Base-by-base conservation (phyloP, 2,888 invertebrate species). In the Lampropteryx suffumata region DNA sequence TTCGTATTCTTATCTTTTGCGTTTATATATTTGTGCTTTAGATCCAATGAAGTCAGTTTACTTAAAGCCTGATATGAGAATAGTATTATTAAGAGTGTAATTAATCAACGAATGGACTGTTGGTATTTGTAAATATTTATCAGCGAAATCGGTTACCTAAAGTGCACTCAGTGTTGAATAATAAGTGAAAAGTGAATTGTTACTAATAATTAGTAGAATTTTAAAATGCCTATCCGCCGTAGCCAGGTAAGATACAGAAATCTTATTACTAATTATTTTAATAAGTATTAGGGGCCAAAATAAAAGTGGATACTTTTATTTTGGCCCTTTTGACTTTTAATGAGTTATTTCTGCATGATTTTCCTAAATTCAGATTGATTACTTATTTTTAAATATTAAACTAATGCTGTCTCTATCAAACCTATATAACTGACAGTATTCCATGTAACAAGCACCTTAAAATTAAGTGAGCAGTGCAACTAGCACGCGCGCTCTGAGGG, bases 11-110 rank as follows among this genome's bases (percentile, higher is more conserved):
- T 86, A 90, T 89, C 90, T 66, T 73, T 62, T 45, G 50, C 57
- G 79, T 85, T 88, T 89, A 89, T 82, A 90, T 89, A 84, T 85
- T 84, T 85, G 84, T 82, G 88, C 81, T 81, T 80, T 79, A 70
- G 81, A 79, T 77, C 73, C 73, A 79, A 73, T 78, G 72, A 77
- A 88, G 84, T 84, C 88, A 89, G 89, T 90, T 82, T 76, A 82
- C 79, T 77, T 72, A 64, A 65, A 78, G 80, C 83, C 64, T 72
- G 73, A 74, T 71, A 75, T 79, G 80, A 74, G 78, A 64, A 69
- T 73, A 78, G 73, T 73, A 65, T 71, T 69, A 67, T 62, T 44
- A 67, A 63, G 55, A 62, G 71, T 76, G 73, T 61, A 41, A 49
- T 46, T 56, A 52, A 55, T 37, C 48, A 42, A 9, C 10, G 17